These are phyloP conservation scores for Trypoxylus dichotomus DNA, from an alignment of 1,140 invertebrate species.

Conservation along the genomic window DNA sequence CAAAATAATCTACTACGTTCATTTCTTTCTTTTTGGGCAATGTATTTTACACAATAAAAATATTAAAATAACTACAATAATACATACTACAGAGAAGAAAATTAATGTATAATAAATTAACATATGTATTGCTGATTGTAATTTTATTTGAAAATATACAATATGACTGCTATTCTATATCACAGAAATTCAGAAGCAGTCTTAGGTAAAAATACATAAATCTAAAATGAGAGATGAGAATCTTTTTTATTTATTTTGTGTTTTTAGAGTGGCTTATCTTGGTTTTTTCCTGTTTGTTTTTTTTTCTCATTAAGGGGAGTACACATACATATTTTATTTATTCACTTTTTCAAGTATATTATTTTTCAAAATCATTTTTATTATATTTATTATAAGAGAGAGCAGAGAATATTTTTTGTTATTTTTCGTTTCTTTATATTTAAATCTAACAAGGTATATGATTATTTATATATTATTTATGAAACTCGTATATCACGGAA, in stretches of 20 bases:
- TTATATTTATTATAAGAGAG: neutral
- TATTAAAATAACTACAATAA: too few relatives aligned
- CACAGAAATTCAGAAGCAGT: constrained; percentile 40
- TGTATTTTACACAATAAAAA: too few relatives aligned
- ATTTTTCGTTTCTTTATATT: neutral
- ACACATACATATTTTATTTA: neutral
- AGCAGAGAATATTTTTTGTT: neutral
- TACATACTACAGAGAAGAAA: too few relatives aligned
- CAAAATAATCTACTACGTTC: too few relatives aligned
- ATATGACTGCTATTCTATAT: constrained; percentile 38
- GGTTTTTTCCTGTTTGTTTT: neutral
- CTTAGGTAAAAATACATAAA: constrained; percentile 36
- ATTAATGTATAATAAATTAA: neutral
- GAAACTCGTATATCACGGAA: too few relatives aligned
- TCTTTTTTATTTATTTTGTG: neutral
- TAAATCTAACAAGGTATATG: constrained; percentile 2
- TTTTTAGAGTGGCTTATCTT: too few relatives aligned
- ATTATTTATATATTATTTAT: neutral
- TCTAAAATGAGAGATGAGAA: constrained; percentile 29
- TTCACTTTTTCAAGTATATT: neutral
- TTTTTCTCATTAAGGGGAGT: neutral
- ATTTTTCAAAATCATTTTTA: neutral
- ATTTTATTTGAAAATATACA: constrained; percentile 8
- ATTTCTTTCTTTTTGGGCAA: too few relatives aligned
- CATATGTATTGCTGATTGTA: constrained; percentile 22